Evolutionary conservation across 1,140 invertebrate species (phyloP).

Genomic region (Carposina sasakii): DNA sequence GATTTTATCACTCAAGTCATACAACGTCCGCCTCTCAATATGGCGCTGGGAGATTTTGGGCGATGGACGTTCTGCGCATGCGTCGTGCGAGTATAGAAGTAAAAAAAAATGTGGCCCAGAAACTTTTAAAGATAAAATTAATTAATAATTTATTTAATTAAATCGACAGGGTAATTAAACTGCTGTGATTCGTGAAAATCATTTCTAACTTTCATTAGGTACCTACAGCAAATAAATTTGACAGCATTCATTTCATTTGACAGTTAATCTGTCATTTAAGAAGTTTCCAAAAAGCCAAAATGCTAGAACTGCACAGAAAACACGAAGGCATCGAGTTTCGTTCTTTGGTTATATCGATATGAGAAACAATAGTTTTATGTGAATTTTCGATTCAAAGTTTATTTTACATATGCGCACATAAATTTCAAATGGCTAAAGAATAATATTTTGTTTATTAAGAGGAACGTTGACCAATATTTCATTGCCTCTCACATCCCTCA

Average conservation of each 20-base stretch:
- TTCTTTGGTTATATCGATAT: neutral
- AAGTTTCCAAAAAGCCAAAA: neutral
- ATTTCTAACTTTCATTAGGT: constrained; percentile 49
- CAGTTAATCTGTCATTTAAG: constrained; percentile 28
- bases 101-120: constrained; percentile 46
- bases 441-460: no score
- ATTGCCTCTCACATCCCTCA: no score
- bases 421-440: no score
- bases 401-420: neutral
- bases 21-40: constrained; percentile 74
- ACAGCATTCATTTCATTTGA: constrained; percentile 46
- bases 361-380: neutral
- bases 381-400: neutral
- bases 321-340: constrained; percentile 12
- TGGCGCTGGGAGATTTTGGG: constrained; percentile 72
- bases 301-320: neutral
- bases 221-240: no score
- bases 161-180: constrained; percentile 31
- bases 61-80: constrained; percentile 70
- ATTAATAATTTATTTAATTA: constrained; percentile 28
- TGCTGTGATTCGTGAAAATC: constrained; percentile 42
- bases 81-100: constrained; percentile 66
- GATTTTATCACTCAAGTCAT: constrained; percentile 70
- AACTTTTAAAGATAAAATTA: constrained; percentile 32
- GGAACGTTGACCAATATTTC: no score